Evolutionary conservation across 2,797 vertebrate genomes (phyloP), one percentile per base, ranked within the genome.

Genomic region (Danio jaintianensis): DNA sequence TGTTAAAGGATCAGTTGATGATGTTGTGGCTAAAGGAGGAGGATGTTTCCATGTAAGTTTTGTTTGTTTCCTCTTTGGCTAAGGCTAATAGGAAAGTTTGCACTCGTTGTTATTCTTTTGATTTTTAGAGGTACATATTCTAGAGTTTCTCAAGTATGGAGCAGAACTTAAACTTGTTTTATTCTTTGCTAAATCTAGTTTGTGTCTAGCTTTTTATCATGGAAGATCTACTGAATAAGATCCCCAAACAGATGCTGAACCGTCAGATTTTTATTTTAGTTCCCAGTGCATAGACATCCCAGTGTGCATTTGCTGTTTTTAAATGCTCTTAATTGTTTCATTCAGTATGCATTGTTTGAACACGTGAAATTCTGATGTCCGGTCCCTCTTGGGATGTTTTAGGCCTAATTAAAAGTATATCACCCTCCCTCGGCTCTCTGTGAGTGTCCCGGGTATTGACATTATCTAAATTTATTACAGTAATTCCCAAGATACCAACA

Each of bases 1-100:
- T 81, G 67, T 86, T 80, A 86, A 82, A 78, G 77, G 45, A 84
- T 83, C 80, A 61, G 77, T 45, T 73, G 55, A 81, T 80, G 66
- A 42, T 62, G 63, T 68, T 82, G 73, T 72, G 84, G 66, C 75
- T 75, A 64, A 43, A 72, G 38, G 20, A 78, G 62, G 53, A 77
- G 56, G 63, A 63, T 80, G 74, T 55, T 64, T 78, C 63, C 63
- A 15, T 71, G 36, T 48, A 29, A 68, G 47, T 61, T 85, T 64
- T 81, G 55, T 82, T 42, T 72, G 64, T 68, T 59, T 78, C 53
- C 53, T 59, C 5, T 68, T 59, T 59, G 64, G 75, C 64, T 78
- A 40, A 59, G 56, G 55, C 53, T 50, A 16, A 59, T 58, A 40
- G 63, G 63, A 68, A 78, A 78, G 42, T 58, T 45, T 16, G 18